Base-by-base conservation (phyloP, 2,113 vertebrate species). In the Oncorhynchus clarkii region DNA sequence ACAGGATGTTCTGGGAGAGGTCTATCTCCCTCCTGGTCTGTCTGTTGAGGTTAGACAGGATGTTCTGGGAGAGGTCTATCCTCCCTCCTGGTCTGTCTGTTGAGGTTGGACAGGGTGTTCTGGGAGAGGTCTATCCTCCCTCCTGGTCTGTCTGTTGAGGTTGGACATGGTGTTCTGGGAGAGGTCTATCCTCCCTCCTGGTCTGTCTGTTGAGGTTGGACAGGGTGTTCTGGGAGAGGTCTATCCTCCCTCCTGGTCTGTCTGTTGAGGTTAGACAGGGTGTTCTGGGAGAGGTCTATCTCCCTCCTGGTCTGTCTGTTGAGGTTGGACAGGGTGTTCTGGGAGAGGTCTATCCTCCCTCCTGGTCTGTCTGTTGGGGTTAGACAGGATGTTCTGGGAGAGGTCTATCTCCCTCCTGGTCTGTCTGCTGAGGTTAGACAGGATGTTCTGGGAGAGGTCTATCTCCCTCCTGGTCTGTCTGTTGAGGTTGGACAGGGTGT, bases 141-240 rank as follows among this genome's bases (percentile, higher is more conserved):
- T 76, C 22, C 22, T 70, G 20, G 27, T 34, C 8, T n/a, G 11
- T 20, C 51, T 49, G 29, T 60, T 57, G 31, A 70, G 18, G 22
- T 51, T 76, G 29, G 54, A 59, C 66, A 69, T 31, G 4, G 66
- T 39, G 67, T 45, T 76, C 39, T 70, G 67, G 54, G 66, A 57
- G 26, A 76, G 67, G 39, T 45, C n/a, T 12, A 39, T 70, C 18
- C 22, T 54, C 74, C 27, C 31, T 76, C 22, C 22, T 70, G 20
- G 4, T 34, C 31, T 34, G 31, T 34, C 31, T 34, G 31, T 6
- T 34, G 31, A 34, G 31, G 31, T 34, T 34, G 1, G 31, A 34
- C 31, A 6, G 31, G 5, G 5, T 34, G 31, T 34, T 34, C 31
- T 34, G 31, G 31, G 31, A 34, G 31, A 34, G 31, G 31, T 6